These are phyloP conservation scores for Druceiella hillmani DNA, from an alignment of 2,888 invertebrate species.

Conservation along the genomic window DNA sequence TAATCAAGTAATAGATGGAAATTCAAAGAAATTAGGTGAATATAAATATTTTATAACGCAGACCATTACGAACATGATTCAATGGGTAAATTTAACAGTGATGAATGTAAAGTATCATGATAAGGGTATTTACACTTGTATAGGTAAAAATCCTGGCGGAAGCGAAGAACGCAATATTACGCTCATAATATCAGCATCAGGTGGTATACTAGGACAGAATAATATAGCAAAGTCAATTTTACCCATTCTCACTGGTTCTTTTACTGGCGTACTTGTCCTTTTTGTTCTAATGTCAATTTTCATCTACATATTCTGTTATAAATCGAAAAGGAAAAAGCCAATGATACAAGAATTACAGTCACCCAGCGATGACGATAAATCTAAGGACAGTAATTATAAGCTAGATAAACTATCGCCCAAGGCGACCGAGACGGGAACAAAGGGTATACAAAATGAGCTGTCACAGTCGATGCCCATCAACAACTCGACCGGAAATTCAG, in stretches of 20 bases:
- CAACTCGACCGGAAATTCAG: too few relatives aligned
- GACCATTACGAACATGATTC: constrained; percentile 43
- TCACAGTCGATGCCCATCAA: too few relatives aligned
- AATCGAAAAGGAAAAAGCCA: too few relatives aligned
- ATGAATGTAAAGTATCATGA: constrained; percentile 58
- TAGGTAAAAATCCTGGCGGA: constrained; percentile 79
- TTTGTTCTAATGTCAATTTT: constrained; percentile 32
- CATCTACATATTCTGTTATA: too few relatives aligned
- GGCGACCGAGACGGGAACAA: too few relatives aligned
- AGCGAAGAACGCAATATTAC: constrained; percentile 69
- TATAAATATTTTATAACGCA: constrained; percentile 45
- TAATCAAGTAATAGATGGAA: constrained; percentile 52
- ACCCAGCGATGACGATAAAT: too few relatives aligned
- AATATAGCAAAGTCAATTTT: constrained; percentile 35
- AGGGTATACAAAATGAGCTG: too few relatives aligned
- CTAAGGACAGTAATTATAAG: too few relatives aligned
- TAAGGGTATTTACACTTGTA: constrained; percentile 70
- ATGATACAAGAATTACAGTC: too few relatives aligned
- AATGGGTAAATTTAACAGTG: constrained; percentile 66
- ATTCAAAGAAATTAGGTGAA: constrained; percentile 44
- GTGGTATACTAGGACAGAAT: constrained; percentile 33
- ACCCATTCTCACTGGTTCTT: constrained; percentile 30
- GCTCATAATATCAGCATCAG: constrained; percentile 50
- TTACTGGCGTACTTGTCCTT: constrained; percentile 33
- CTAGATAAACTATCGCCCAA: too few relatives aligned